Evolutionary conservation across 2,888 invertebrate genomes (phyloP), one percentile per base, ranked within the genome.

Genomic region (Aromia moschata): DNA sequence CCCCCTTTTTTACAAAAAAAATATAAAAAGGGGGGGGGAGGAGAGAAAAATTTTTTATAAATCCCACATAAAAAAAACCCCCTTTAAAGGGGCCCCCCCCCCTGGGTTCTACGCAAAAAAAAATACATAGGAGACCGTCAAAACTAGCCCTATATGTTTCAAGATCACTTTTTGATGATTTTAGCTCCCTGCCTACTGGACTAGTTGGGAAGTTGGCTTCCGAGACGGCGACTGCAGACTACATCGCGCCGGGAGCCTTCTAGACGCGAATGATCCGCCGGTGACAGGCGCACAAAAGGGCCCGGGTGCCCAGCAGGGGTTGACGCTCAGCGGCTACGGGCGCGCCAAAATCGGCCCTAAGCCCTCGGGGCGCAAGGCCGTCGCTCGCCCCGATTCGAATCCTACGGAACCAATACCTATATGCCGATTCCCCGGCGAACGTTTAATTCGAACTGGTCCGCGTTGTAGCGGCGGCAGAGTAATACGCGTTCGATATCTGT

Each of bases 261-360:
- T 56, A 64, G 64, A 64, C 64, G 56, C 56, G 43, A 64, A 64
- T 78, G 77, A 77, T 77, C 77, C 77, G 75, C 75, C 75, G 76
- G 73, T 77, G 79, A 79, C 77, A 76, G 72, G 73, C 73, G 70
- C 69, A 79, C 77, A 79, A 78, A 77, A 74, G 70, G n/a, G n/a
- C n/a, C 62, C 70, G 66, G 65, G 69, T 70, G 73, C 74, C 70
- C 74, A 70, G 72, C 74, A 70, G 77, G 75, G 75, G 72, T 72
- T 74, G 71, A 72, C 72, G 73, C 70, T 61, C 47, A 47, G 47
- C 53, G 31, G 37, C 16, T 37, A 25, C 49, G 18, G 30, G 46
- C n/a, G 25, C 31, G 51, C 57, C 20, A 33, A 56, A 47, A 56
- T 18, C 45, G 16, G 16, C 41, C 46, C 47, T 47, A 25, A 47